Percentiles rank a stretch among this genome's conserved stretches.
Evolutionary conservation across 2,113 vertebrate genomes (phyloP).

Genomic region (Xiphorhynchus elegans): DNA sequence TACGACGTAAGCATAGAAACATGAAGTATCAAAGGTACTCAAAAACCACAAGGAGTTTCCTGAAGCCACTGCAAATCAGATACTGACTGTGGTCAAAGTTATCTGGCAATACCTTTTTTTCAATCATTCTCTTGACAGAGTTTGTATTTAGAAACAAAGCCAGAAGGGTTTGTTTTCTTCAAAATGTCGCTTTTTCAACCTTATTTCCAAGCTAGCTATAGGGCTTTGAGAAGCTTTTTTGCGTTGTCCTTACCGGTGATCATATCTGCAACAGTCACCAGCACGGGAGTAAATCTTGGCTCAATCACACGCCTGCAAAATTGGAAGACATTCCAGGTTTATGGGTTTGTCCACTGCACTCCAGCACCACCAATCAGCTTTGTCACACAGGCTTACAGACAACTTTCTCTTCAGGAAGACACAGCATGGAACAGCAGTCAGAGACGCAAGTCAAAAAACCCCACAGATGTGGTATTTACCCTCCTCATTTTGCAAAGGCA

Average conservation of each 20-base stretch:
- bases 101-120: neutral
- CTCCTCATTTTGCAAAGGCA: neutral
- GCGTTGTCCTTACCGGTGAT: slow-evolving; percentile 83
- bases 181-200: neutral
- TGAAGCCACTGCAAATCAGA: neutral
- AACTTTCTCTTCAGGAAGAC: neutral
- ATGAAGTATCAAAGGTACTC: neutral
- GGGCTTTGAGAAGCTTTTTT: neutral
- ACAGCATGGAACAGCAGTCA: neutral
- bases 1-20: neutral
- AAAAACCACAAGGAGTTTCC: neutral
- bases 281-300: slow-evolving; percentile 84
- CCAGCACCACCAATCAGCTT: neutral
- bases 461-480: fast-evolving
- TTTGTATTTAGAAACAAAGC: neutral
- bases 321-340: neutral
- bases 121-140: neutral
- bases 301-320: slow-evolving; percentile 86
- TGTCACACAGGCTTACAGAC: neutral
- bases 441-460: neutral
- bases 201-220: neutral
- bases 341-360: neutral
- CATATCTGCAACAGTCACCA: slow-evolving; percentile 86
- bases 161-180: neutral
- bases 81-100: neutral